A percentile compares a stretch with the other conserved stretches of the same genome.
phyloP scores from a whole-genome alignment of 1,140 invertebrate genomes.

The Drosophila jambulina region DNA sequence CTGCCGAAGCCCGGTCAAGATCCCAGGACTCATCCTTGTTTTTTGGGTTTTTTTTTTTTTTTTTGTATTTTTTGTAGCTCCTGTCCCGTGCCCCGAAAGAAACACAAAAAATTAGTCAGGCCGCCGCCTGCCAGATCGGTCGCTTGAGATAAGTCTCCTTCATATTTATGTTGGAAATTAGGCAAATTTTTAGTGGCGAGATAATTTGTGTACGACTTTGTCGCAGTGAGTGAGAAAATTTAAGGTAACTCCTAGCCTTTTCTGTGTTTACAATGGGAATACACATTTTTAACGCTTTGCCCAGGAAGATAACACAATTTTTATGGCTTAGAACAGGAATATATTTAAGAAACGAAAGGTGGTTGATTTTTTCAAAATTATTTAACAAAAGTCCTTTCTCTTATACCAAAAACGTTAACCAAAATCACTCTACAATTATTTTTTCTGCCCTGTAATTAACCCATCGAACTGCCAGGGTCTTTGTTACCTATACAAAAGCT shows the following conservation, averaged over 20 bases:
- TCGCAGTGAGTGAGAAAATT: constrained; percentile 82
- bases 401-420: not conserved
- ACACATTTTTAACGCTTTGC: constrained; percentile 36
- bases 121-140: constrained; percentile 63
- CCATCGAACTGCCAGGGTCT: not conserved
- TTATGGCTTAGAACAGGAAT: not conserved
- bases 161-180: constrained; percentile 83
- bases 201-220: constrained; percentile 84
- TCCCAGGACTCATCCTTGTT: constrained; percentile 51
- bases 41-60: constrained; percentile 48
- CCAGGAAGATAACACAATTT: constrained; percentile 17
- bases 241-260: constrained; percentile 33
- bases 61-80: constrained; percentile 18
- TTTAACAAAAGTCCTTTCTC: not conserved
- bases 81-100: constrained; percentile 44
- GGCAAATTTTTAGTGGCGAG: constrained; percentile 84
- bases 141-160: constrained; percentile 59
- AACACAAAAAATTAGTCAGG: constrained; percentile 65
- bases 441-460: constrained; percentile 4
- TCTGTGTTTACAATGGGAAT: constrained; percentile 5
- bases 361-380: not conserved
- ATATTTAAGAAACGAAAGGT: not conserved
- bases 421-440: not conserved
- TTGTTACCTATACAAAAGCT: constrained; percentile 16
- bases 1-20: constrained; percentile 61